Evolutionary conservation across 2,797 vertebrate genomes (phyloP).

Genomic region (Karalla daura): DNA sequence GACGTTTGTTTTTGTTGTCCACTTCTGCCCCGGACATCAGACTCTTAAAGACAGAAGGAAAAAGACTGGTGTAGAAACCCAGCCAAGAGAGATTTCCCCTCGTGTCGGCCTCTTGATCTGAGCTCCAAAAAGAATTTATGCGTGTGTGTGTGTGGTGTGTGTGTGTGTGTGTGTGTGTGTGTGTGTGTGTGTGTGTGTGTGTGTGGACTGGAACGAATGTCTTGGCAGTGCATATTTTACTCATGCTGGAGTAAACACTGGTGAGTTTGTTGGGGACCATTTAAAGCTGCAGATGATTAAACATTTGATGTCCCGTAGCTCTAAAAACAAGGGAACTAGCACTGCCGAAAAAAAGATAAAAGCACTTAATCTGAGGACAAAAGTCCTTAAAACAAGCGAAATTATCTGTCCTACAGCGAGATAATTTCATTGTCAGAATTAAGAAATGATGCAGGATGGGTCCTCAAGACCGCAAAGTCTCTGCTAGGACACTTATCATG

Average conservation of each 20-base stretch:
- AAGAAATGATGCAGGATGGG: too few species aligned
- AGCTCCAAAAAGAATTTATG: neutral
- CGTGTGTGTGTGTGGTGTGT: neutral
- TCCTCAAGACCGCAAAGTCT: too few species aligned
- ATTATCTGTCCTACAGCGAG: too few species aligned
- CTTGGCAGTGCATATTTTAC: neutral
- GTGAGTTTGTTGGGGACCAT: neutral
- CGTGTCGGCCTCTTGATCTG: neutral
- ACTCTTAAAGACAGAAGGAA: neutral
- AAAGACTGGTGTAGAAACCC: neutral
- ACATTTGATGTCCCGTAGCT: neutral
- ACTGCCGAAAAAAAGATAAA: too few species aligned
- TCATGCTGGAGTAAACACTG: neutral
- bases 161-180: neutral
- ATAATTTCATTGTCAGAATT: too few species aligned
- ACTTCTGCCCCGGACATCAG: neutral
- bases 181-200: neutral
- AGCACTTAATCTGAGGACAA: too few species aligned
- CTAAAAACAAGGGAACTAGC: neutral
- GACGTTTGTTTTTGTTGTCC: slow-evolving; percentile 12
- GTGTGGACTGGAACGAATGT: neutral
- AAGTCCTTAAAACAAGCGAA: too few species aligned
- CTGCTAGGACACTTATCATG: too few species aligned
- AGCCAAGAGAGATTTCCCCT: slow-evolving; percentile 22
- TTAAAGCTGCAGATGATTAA: neutral